Evolutionary conservation across 2,113 vertebrate species (phyloP), one percentile per base, ranked within the genome.

Genomic region (Bubo bubo): DNA sequence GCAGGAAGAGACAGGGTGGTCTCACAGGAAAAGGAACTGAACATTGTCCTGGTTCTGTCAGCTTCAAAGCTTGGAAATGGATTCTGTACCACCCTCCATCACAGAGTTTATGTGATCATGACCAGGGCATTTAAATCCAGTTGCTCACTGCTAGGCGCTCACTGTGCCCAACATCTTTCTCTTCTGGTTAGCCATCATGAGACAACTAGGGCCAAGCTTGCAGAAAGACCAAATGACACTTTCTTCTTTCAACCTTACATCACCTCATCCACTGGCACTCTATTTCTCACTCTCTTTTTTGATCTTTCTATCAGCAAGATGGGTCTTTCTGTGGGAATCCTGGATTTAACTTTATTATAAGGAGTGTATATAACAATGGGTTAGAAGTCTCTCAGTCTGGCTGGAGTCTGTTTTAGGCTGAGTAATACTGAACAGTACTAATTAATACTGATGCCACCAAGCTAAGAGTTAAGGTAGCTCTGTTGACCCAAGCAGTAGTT

Each of bases 351-450:
- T 56, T 70, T 35, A 16, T 34, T 73, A 8, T 17, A 64, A 80
- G 43, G 32, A 67, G n/a, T 0, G 0, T 32, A 47, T n/a, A 4
- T 34, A 56, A 66, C 39, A 35, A 23, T 1, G 5, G 8, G 6
- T 37, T 60, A 64, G 35, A 59, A 62, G 23, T 52, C 23, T 60
- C 3, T 52, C 49, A 26, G 8, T 32, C 22, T 70, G 22, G 3
- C 35, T 84, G 34, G 15, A 52, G 34, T 19, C 16, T 49, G 1
- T 23, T 87, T 90, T n/a, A 64, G 50, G 50, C 13, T 66, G 49
- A 55, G 20, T 30, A n/a, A 21, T 68, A 68, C 17, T 76, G 24
- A 59, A 45, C 22, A 45, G n/a, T 30, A 21, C 20, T 43, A 47
- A 90, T 59, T 17, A 84, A 56, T 3, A 7, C 14, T 70, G 63